Percentiles rank a stretch among this genome's conserved stretches.
Evolutionary conservation across 2,888 invertebrate genomes (phyloP).

Genomic region (Acutogordius australiensis): DNA sequence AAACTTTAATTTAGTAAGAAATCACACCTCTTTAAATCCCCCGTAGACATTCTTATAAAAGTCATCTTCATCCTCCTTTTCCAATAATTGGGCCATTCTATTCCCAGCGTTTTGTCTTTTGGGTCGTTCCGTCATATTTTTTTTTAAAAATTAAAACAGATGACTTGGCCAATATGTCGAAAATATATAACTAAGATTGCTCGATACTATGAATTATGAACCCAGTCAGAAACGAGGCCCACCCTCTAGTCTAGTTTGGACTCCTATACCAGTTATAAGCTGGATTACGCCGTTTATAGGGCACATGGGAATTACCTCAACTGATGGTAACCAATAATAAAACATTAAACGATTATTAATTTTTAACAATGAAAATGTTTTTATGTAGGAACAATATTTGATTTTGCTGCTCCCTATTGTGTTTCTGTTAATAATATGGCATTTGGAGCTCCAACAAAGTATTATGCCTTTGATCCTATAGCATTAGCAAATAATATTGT

Average conservation of each 20-base stretch:
- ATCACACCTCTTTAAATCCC: conserved; percentile 4
- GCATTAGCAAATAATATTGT: too few species aligned
- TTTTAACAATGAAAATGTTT: too few species aligned
- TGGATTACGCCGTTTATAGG: conserved; percentile 90
- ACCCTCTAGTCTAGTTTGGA: conserved; percentile 20
- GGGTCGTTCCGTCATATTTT: background rate
- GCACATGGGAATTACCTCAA: conserved; percentile 78
- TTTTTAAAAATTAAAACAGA: too few species aligned
- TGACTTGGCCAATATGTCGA: too few species aligned
- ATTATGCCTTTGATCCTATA: conserved; percentile 9
- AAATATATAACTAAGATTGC: too few species aligned
- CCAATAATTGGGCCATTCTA: conserved; percentile 1
- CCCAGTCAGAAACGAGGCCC: too few species aligned
- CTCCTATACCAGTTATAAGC: conserved; percentile 21
- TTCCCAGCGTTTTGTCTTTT: conserved; percentile 11
- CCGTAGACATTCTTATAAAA: conserved; percentile 8
- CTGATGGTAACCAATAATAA: too few species aligned
- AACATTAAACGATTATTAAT: too few species aligned
- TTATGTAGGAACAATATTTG: conserved; percentile 62
- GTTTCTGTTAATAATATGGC: conserved; percentile 62
- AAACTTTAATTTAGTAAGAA: background rate
- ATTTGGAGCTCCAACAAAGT: conserved; percentile 54
- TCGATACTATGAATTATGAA: too few species aligned
- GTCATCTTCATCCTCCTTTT: conserved; percentile 10
- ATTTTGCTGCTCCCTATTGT: conserved; percentile 83